Evolutionary conservation across 2,113 vertebrate genomes (phyloP), one percentile per base, ranked within the genome.

Genomic region (Gymnogyps californianus): DNA sequence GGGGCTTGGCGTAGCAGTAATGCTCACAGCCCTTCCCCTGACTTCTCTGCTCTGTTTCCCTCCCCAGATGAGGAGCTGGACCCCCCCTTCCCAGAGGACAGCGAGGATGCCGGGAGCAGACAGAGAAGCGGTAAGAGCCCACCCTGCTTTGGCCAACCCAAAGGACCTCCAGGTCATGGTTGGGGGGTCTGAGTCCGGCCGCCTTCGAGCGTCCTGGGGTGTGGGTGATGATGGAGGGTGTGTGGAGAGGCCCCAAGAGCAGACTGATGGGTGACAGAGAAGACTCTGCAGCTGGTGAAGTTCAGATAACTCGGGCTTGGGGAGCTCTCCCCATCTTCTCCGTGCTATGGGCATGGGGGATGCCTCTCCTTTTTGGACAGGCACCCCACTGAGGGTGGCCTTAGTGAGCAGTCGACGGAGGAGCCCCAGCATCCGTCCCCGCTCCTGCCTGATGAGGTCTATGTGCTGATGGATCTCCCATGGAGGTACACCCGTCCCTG

Each of bases 41-140:
- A 36, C 8, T 6, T 66, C 83, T 87, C 90, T 77, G 8, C 78
- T 76, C 14, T 46, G 51, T 38, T 67, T 44, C 6, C 34, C n/a
- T 34, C 52, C 52, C 21, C 83, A 98, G 98, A 98, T 46, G 98
- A 98, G 66, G 98, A 98, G n/a, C 64, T 11, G 54, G 91, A 86
- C 4, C 57, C 57, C 13, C 46, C 49, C 1, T 26, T 36, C 59
- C 80, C 26, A 0, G 94, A 97, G 76, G 84, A 65, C 5, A 65
- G 29, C 3, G 70, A 95, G 22, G 91, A 74, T 9, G 16, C 4
- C 1, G 38, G 78, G 40, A 70, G 32, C 12, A 17, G 3, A 18
- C 67, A 19, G 20, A 71, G 46, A 74, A 83, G 24, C 1, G 96
- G 98, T 98, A 97, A 54, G 80, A 83, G 44, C 42, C 12, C 59